Conservation (phyloP, 2,888 invertebrate species). For the Pristionchus exspectatus region DNA sequence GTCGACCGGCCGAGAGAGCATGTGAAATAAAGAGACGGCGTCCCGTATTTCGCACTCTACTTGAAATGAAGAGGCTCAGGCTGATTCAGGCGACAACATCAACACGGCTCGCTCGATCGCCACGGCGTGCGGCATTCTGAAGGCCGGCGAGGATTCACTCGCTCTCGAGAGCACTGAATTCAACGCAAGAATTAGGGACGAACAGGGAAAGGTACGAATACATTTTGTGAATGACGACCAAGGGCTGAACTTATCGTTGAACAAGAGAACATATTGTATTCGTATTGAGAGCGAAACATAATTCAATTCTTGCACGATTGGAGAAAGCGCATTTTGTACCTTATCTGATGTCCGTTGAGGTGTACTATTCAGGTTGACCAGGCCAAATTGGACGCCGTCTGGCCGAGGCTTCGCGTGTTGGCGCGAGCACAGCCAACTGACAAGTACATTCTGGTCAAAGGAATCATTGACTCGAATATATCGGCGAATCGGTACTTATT, state of each 20-base stretch:
- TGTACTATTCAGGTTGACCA: slow-evolving; percentile 78
- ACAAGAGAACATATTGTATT: not conserved
- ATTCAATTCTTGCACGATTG: not conserved
- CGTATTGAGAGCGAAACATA: not conserved
- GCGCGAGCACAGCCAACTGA: slow-evolving; percentile 98
- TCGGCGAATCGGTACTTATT: slow-evolving; percentile 85
- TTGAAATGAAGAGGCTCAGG: not conserved
- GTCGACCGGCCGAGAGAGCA: slow-evolving; percentile 66
- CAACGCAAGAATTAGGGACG: slow-evolving; percentile 84
- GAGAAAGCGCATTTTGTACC: not conserved
- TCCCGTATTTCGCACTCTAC: slow-evolving; percentile 75
- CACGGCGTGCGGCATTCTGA: slow-evolving; percentile 94
- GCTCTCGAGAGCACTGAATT: slow-evolving; percentile 98
- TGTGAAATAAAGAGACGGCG: not conserved
- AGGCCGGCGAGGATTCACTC: slow-evolving; percentile 94
- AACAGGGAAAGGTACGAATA: slow-evolving; percentile 80
- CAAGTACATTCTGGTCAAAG: slow-evolving; percentile 97
- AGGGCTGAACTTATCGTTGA: not conserved
- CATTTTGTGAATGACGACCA: not conserved
- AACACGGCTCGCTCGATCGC: slow-evolving; percentile 99
- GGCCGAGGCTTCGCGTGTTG: slow-evolving; percentile 95
- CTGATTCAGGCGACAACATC: slow-evolving; percentile 88
- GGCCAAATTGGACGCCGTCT: slow-evolving; percentile 84
- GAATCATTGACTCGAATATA: slow-evolving; percentile 79
- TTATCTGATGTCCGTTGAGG: not conserved